Evolutionary conservation across 2,797 vertebrate genomes (phyloP).

Genomic region (Dipus sagitta): DNA sequence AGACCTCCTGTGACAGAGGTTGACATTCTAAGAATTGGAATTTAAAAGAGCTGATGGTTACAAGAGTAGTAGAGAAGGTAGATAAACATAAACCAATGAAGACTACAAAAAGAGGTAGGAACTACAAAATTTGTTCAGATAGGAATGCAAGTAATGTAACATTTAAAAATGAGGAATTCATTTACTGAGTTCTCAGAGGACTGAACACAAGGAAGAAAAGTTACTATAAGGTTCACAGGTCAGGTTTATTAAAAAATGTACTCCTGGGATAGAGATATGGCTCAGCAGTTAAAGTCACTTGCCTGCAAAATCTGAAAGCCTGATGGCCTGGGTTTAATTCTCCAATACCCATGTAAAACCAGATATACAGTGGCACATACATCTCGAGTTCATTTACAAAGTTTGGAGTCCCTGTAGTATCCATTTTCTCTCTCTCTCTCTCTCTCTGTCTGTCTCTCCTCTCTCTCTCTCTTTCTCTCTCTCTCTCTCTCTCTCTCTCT

Average conservation of each 20-base stretch:
- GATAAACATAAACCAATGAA: background rate
- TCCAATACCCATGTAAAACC: too few species aligned
- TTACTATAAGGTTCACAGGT: background rate
- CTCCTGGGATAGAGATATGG: accelerated
- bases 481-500: too few species aligned
- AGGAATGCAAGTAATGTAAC: background rate
- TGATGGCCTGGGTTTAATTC: too few species aligned
- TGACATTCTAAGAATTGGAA: background rate
- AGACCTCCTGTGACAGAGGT: background rate
- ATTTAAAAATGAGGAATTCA: background rate
- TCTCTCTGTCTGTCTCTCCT: too few species aligned
- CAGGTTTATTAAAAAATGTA: background rate
- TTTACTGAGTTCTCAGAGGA: background rate
- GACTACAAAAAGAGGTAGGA: background rate
- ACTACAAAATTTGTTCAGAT: background rate
- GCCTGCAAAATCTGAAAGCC: too few species aligned
- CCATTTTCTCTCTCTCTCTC: too few species aligned
- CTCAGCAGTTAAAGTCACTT: too few species aligned
- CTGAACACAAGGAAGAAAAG: background rate
- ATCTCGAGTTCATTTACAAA: too few species aligned
- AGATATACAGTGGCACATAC: too few species aligned
- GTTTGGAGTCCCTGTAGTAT: too few species aligned
- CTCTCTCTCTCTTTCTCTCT: too few species aligned
- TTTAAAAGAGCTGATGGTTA: background rate
- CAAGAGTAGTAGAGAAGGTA: background rate